These are phyloP conservation scores for Lucifuga dentata DNA, from an alignment of 2,113 vertebrate genomes.

Conservation along the genomic window DNA sequence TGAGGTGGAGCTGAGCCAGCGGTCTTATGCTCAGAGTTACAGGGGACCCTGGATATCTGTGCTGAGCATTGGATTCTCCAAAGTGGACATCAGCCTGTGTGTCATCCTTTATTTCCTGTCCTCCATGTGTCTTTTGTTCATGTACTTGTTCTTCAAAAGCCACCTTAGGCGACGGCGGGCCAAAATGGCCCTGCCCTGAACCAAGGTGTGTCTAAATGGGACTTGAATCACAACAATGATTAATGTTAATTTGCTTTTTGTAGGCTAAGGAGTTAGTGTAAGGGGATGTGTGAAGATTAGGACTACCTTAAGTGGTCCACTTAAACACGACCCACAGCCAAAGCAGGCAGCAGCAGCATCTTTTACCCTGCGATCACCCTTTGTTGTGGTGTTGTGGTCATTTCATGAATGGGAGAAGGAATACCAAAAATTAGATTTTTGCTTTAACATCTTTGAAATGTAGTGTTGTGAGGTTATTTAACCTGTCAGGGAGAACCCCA, in stretches of 20 bases:
- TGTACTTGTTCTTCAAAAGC: slow-evolving; percentile 90
- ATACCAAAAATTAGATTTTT: background rate
- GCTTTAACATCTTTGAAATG: background rate
- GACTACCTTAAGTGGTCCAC: slow-evolving; percentile 17
- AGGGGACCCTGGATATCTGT: slow-evolving; percentile 84
- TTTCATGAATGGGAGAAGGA: slow-evolving; percentile 13
- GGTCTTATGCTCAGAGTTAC: background rate
- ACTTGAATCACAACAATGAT: fast-evolving
- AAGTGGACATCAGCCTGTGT: slow-evolving; percentile 90
- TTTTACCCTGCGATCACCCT: background rate
- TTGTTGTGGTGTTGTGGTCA: background rate
- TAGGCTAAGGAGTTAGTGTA: slow-evolving; percentile 12
- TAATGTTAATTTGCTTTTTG: slow-evolving; percentile 22
- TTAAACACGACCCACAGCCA: slow-evolving; percentile 35
- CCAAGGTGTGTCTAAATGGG: background rate
- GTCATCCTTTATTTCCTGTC: slow-evolving; percentile 90
- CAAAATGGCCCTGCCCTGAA: slow-evolving; percentile 71
- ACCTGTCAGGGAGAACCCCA: slow-evolving; percentile 1
- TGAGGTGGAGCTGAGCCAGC: background rate
- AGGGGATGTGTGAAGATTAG: slow-evolving; percentile 46
- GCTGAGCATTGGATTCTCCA: slow-evolving; percentile 88
- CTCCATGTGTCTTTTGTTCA: slow-evolving; percentile 87
- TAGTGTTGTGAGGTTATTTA: background rate
- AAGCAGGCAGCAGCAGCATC: background rate
- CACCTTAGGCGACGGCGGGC: slow-evolving; percentile 77